Evolutionary conservation across 2,888 invertebrate species (phyloP), one percentile per base, ranked within the genome.

Genomic region (Drosophila testacea): DNA sequence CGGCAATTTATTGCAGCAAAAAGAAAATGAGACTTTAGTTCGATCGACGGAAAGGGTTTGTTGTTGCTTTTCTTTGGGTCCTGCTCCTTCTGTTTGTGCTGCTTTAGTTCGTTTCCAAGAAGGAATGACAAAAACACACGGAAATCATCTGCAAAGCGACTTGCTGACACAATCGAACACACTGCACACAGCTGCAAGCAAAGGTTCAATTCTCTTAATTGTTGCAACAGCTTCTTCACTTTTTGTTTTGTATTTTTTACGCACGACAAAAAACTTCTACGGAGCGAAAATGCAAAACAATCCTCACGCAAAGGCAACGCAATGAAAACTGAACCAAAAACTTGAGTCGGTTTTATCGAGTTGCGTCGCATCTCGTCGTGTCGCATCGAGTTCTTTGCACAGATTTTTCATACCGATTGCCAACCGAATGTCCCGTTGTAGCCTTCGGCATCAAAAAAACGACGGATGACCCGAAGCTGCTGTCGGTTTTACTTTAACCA

Each of bases 251-350:
- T 46, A 56, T 57, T 69, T 59, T 42, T 65, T 48, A 59, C 65
- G 57, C 71, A 59, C 65, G 50, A 66, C 52, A 32, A 56, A 73
- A 64, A 63, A 42, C 38, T 16, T 36, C 9, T n/a, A 27, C 44
- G 62, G 51, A 60, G 69, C 63, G 22, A 46, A 46, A 47, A 16
- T 41, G 52, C 52, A 59, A 50, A 56, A 13, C 57, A 64, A 67
- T 67, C 85, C 76, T 82, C 56, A 82, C 88, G 76, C 88, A 82
- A 75, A 62, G 88, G 59, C 85, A 84, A 82, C 88, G 88, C 82
- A 86, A 79, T 69, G 80, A 69, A 77, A 89, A 86, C 85, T 86
- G 82, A 86, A 73, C 67, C 38, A 39, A 67, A 63, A 57, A 73
- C 52, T 46, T 57, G 51, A 54, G 46, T 66, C 46, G 46, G 32